phyloP scores from a whole-genome alignment of 2,797 vertebrate species.

The Thalassophryne amazonica region DNA sequence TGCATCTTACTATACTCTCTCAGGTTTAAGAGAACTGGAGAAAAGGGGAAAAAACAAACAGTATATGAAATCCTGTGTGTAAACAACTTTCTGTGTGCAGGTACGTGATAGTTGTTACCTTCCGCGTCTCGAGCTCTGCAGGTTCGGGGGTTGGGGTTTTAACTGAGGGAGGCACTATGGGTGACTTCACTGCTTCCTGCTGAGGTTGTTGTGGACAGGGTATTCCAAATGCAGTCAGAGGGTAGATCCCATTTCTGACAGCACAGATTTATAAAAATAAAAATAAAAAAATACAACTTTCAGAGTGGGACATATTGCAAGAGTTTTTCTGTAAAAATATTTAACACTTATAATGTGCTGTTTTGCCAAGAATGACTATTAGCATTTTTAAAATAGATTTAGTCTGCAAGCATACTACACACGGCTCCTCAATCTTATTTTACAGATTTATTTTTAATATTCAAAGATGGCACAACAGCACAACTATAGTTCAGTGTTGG shows the following conservation, averaged over 20 bases:
- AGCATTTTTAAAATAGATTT: too few relatives aligned
- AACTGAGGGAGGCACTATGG: conserved; percentile 92
- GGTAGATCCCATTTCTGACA: conserved; percentile 94
- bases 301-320: neutral
- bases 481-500: too few relatives aligned
- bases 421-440: too few relatives aligned
- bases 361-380: too few relatives aligned
- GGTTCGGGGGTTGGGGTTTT: conserved; percentile 96
- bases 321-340: too few relatives aligned
- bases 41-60: too few relatives aligned
- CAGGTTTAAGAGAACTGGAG: too few relatives aligned
- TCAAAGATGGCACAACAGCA: too few relatives aligned
- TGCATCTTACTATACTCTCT: too few relatives aligned
- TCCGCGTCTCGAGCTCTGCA: conserved; percentile 93
- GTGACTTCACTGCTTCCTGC: conserved; percentile 92
- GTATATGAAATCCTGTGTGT: too few relatives aligned
- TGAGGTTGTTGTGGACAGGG: conserved; percentile 93
- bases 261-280: neutral
- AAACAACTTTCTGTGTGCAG: neutral
- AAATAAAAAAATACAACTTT: neutral
- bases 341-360: neutral
- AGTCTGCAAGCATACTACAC: too few relatives aligned
- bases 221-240: conserved; percentile 93
- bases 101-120: conserved; percentile 72
- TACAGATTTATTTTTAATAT: too few relatives aligned